Evolutionary conservation across 2,797 vertebrate genomes (phyloP).

Genomic region (Rhabdophis nuchalis): DNA sequence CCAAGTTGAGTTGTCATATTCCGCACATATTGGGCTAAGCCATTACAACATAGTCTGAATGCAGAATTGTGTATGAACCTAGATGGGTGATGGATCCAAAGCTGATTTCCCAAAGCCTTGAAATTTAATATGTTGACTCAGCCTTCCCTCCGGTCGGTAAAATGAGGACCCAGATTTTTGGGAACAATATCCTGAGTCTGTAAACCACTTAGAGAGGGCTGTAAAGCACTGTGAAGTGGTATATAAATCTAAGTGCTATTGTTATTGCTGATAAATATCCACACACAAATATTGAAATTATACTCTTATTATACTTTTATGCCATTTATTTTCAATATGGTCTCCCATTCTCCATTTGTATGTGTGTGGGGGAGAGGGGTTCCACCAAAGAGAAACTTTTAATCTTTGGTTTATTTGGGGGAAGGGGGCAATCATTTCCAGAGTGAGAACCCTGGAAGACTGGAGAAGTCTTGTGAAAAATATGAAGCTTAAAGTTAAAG

Average conservation of each 20-base stretch:
- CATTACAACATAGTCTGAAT: background rate
- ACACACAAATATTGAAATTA: background rate
- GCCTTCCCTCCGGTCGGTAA: too few species aligned
- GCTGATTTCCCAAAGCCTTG: background rate
- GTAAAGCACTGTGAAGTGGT: too few species aligned
- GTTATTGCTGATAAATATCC: background rate
- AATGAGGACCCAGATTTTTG: too few species aligned
- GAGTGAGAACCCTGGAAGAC: background rate
- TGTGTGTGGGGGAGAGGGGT: background rate
- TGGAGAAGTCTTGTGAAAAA: background rate
- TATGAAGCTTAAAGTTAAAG: background rate
- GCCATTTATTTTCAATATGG: background rate
- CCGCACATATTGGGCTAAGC: background rate
- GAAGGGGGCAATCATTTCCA: background rate
- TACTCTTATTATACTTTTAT: background rate
- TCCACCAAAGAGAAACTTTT: background rate
- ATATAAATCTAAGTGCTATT: too few species aligned
- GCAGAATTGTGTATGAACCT: background rate
- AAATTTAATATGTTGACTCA: background rate
- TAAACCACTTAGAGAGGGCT: too few species aligned
- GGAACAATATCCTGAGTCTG: too few species aligned
- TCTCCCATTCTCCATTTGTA: background rate
- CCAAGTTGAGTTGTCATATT: background rate
- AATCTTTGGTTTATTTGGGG: background rate
- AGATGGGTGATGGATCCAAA: background rate